Base-by-base conservation (phyloP, 2,113 vertebrate genomes). In the Limanda limanda region DNA sequence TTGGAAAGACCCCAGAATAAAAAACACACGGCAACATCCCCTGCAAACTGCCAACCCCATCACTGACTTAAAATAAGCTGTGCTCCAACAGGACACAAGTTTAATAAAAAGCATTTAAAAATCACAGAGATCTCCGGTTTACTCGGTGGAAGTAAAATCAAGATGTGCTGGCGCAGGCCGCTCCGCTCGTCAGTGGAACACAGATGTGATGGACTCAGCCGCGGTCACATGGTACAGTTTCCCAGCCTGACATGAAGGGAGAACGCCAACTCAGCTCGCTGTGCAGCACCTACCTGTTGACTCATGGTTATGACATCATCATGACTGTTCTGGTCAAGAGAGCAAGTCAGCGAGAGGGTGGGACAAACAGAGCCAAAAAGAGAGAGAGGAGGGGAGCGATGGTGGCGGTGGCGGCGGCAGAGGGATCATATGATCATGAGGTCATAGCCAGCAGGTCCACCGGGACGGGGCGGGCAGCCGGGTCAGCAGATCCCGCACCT, bases 401-500 rank as follows among this genome's bases (percentile, higher is more conserved):
- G 70, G 77, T 8, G 60, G 63, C 3, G 18, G 51, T 68, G 70
- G 75, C 20, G 70, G 75, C 20, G 24, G 54, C 54, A 9, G 25
- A 20, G 66, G 68, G 79, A 83, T 92, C 89, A 84, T 61, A 84
- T 92, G 86, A 87, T 82, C 78, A 89, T 89, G 77, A 89, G 85
- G 81, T 92, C 90, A 91, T 78, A 74, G 85, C 76, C 60, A 86
- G 77, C 58, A 65, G 63, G 55, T 86, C 87, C 57, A 58, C 37
- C 4, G 82, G 82, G 89, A 85, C 18, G 1, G 58, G 84, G 68
- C 14, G 65, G 71, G 69, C 52, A 85, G 84, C 81, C 71, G 23
- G 82, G 84, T 92, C 91, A 92, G 90, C 90, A 91, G 60, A 87
- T 86, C 89, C 82, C 78, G 80, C 92, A 92, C 87, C 91, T 91